Conservation (phyloP, 2,113 vertebrate genomes). For the Psephotus haematonotus region DNA sequence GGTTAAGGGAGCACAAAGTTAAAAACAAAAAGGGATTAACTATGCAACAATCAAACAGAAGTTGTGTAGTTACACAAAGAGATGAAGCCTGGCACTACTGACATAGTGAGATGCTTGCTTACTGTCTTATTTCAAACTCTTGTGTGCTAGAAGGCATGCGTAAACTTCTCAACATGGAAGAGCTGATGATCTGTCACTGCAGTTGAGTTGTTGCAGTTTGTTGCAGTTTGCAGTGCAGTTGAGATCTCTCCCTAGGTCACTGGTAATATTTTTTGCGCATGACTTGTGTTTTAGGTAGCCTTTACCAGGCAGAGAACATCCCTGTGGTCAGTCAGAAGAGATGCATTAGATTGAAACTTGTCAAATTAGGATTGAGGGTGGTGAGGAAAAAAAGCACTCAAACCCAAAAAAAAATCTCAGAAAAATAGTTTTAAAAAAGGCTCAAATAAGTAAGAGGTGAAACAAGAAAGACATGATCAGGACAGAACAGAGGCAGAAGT, state of each 20-base stretch:
- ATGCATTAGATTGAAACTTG: neutral
- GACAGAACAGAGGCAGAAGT: neutral
- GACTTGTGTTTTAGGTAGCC: neutral
- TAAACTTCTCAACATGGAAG: neutral
- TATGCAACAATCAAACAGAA: neutral
- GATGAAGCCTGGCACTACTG: neutral
- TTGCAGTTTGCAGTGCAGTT: neutral
- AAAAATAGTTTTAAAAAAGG: neutral
- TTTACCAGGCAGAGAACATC: neutral
- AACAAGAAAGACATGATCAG: neutral
- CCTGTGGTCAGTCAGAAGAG: neutral
- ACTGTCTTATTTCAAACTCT: neutral
- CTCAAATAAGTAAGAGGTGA: accelerated
- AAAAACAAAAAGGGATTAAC: conserved; percentile 5
- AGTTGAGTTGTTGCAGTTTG: neutral
- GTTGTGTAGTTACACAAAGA: neutral
- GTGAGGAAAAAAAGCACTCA: neutral
- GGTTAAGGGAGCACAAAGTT: neutral
- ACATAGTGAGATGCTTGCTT: neutral
- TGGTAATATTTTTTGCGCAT: neutral
- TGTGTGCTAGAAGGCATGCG: accelerated
- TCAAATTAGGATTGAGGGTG: neutral
- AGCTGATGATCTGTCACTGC: neutral
- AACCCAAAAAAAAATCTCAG: neutral
- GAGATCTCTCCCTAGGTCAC: neutral